Conservation (phyloP, 2,797 vertebrate genomes). For the Notoglanidium macrostoma region DNA sequence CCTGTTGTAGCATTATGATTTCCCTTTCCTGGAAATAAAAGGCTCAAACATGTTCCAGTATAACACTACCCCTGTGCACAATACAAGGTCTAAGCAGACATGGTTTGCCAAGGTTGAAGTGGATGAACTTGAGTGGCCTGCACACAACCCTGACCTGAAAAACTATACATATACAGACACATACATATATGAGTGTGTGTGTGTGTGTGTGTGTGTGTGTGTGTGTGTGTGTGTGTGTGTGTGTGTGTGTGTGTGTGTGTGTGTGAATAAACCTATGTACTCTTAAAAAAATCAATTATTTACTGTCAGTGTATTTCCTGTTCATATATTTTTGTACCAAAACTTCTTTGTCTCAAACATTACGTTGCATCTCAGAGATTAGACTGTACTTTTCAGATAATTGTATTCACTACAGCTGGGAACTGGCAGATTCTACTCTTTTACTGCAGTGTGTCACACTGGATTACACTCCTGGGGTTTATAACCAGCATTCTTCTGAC, state of each 20-base stretch:
- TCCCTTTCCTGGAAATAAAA: neutral
- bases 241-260: too few species aligned
- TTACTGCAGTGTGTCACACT: conserved; percentile 35
- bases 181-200: too few species aligned
- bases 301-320: neutral
- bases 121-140: neutral
- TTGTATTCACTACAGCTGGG: neutral
- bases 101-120: neutral
- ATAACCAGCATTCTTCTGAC: conserved; percentile 29
- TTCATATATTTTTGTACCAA: neutral
- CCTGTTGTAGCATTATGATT: neutral
- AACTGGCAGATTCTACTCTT: neutral
- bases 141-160: neutral
- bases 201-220: too few species aligned
- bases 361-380: neutral
- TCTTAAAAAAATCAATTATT: neutral
- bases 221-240: too few species aligned
- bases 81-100: neutral
- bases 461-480: conserved; percentile 27
- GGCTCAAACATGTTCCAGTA: neutral
- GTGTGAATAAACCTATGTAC: neutral
- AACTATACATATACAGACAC: neutral
- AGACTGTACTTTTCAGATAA: neutral
- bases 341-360: neutral
- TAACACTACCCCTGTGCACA: neutral